Evolutionary conservation across 1,140 invertebrate genomes (phyloP).

Genomic region (Drosophila simulans): DNA sequence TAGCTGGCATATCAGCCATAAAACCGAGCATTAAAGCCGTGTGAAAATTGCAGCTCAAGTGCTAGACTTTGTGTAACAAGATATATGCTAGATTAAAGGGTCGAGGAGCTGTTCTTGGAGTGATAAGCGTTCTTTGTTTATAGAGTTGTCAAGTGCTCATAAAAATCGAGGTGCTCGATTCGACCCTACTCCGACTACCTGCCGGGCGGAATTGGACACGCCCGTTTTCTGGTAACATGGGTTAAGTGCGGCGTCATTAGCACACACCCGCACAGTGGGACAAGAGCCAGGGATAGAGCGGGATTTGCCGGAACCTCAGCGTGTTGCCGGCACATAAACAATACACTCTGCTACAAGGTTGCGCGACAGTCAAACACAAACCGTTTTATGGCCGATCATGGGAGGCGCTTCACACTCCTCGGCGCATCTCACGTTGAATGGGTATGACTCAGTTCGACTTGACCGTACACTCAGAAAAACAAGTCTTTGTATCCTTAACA

Average conservation of each 20-base stretch:
- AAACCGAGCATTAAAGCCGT: conserved; percentile 66
- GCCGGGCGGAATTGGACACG: conserved; percentile 37
- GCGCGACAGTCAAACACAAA: conserved; percentile 13
- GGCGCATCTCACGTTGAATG: not conserved
- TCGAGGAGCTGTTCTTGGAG: conserved; percentile 18
- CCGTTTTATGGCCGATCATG: conserved; percentile 28
- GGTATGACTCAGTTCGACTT: conserved; percentile 21
- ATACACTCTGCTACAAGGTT: conserved; percentile 42
- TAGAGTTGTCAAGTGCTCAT: conserved; percentile 75
- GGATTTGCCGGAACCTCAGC: conserved; percentile 51
- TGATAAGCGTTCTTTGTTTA: conserved; percentile 69
- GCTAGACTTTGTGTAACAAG: conserved; percentile 21
- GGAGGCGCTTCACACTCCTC: conserved; percentile 34
- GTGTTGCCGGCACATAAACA: conserved; percentile 48
- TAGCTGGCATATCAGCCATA: conserved; percentile 56
- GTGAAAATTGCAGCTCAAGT: conserved; percentile 59
- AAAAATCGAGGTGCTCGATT: conserved; percentile 43
- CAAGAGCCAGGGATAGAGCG: conserved; percentile 8
- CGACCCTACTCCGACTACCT: conserved; percentile 58
- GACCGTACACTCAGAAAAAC: conserved; percentile 8
- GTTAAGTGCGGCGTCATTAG: conserved; percentile 72
- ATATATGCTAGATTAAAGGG: conserved; percentile 1
- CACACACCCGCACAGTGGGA: conserved; percentile 51
- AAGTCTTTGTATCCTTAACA: not conserved
- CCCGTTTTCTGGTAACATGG: conserved; percentile 62